A percentile compares a stretch with the other conserved stretches of the same genome.
Evolutionary conservation across 2,888 invertebrate species (phyloP).

Genomic region (Chymomyza fuscimana): DNA sequence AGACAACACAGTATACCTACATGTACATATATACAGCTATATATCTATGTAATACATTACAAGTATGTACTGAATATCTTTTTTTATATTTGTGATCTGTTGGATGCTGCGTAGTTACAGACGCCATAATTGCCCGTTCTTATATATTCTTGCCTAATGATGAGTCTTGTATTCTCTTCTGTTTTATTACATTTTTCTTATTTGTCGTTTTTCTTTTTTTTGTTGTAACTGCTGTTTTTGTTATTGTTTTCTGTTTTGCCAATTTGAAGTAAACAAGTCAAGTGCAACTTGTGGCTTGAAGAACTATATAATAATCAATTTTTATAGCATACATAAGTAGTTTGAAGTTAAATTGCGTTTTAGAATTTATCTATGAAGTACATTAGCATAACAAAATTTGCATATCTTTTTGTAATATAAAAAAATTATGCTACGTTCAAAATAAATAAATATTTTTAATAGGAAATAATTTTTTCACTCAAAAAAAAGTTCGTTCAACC

Average conservation of each 20-base stretch:
- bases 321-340: no score
- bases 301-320: neutral
- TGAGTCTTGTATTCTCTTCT: neutral
- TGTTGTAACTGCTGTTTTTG: neutral
- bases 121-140: constrained; percentile 45
- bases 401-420: no score
- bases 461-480: no score
- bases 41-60: neutral
- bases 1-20: neutral
- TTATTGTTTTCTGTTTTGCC: neutral
- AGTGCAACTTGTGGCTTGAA: constrained; percentile 35
- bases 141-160: constrained; percentile 10
- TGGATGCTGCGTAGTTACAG: constrained; percentile 67
- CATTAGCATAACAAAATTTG: no score
- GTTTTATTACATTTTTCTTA: neutral
- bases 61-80: constrained; percentile 33
- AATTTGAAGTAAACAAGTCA: constrained; percentile 40
- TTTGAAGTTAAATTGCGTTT: no score
- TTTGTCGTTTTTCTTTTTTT: neutral
- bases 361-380: no score
- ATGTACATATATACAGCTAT: constrained; percentile 4
- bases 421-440: no score
- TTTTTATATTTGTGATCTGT: constrained; percentile 34
- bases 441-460: no score
- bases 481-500: no score